Base-by-base conservation (phyloP, 2,113 vertebrate genomes). In the Takifugu bimaculatus region DNA sequence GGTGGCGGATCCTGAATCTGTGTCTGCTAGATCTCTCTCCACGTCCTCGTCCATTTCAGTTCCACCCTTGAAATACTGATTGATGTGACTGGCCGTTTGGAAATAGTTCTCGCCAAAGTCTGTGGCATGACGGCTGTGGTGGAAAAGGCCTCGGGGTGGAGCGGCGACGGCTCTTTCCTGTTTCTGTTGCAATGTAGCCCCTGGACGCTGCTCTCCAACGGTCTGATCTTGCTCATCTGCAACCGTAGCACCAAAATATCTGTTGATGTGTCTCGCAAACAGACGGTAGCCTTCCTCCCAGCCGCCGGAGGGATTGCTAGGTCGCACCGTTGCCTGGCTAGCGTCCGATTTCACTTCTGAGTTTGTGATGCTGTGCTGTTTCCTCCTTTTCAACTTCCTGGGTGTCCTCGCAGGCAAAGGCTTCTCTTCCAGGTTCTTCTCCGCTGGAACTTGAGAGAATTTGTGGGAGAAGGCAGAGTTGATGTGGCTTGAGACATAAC, bases 401-500 rank as follows among this genome's bases (percentile, higher is more conserved):
- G 29, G 54, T 13, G 13, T 29, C 7, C 48, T 60, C 63, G 43
- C 63, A 1, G 15, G 27, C 26, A 49, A 32, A 29, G 63, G 26
- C 26, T 52, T 13, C 1, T 5, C 59, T 29, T 72, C 55, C 6
- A 35, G 26, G 44, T 25, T 39, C 0, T 77, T 60, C 51, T 59
- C 50, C 10, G 28, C 29, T 60, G 65, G n/a, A 63, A 43, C 26
- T 28, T 73, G 65, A 32, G 35, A 4, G 6, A 47, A 63, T 27
- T 48, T 39, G 26, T 26, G 51, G 32, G 77, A 79, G 57, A 90
- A 91, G 7, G 67, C 64, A 0, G 83, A 79, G 72, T 90, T 91
- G n/a, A 91, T 88, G 60, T 90, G 89, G 60, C 61, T 68, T 48
- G 88, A 81, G n/a, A 90, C 83, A 13, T 89, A 88, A 59, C 7